Evolutionary conservation across 2,888 invertebrate species (phyloP), one percentile per base, ranked within the genome.

Genomic region (Quadroppia sp.): DNA sequence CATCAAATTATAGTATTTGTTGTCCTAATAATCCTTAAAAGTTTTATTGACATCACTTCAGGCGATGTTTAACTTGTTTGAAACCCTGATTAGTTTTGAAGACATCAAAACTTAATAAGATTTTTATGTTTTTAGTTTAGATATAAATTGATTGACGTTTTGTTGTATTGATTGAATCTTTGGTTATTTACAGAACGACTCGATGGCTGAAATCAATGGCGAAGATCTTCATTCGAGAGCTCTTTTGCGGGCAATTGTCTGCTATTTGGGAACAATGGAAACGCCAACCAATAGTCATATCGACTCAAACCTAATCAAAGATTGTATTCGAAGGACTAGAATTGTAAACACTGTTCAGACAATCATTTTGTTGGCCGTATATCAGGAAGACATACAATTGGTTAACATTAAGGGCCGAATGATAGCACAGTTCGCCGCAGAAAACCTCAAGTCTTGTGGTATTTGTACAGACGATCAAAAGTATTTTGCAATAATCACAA

Each of bases 211-310:
- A 13, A 53, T 20, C 17, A 20, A 36, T 15, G 71, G 56, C 0
- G 71, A 76, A 56, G 71, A 77, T 23, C 61, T 74, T 6, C 45
- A 75, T 25, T 72, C 48, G 4, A 50, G 53, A 13, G 61, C 61
- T 20, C 20, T 72, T 11, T 28, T 72, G 2, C 17, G 72, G 1
- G 91, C 91, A 0, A 88, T 97, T 1, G 93, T 97, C 0, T 95
- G 95, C 0, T 97, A 97, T 82, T 85, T 97, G 69, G 96, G 96
- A 28, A 95, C 96, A 1, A 94, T 97, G 77, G 96, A 96, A 83
- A 94, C 96, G 85, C 95, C 96, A 0, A 82, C 83, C 74, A 83
- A 83, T 77, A 80, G 81, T 9, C 80, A 80, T 61, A 77, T 80
- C 71, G 80, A 81, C 9, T 79, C 80, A 75, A 86, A 87, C 80